phyloP scores from a whole-genome alignment of 2,888 invertebrate species.

The Alloplasta piceator region DNA sequence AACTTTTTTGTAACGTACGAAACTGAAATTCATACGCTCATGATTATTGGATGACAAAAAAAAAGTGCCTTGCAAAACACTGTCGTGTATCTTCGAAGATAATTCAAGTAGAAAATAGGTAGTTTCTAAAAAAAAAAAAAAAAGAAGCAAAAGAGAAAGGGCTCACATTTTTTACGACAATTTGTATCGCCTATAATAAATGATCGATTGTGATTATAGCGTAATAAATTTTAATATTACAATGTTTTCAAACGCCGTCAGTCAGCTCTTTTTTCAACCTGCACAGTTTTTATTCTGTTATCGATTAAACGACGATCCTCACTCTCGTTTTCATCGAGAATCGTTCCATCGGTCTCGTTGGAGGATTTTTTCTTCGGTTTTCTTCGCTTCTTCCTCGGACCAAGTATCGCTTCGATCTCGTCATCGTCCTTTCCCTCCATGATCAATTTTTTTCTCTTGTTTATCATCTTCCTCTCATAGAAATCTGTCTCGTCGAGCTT shows the following conservation, averaged over 20 bases:
- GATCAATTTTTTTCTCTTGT: conserved; percentile 94
- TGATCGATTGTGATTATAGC: conserved; percentile 46
- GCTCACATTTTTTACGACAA: conserved; percentile 39
- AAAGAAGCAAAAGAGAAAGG: not conserved
- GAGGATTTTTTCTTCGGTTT: conserved; percentile 67
- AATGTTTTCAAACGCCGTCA: conserved; percentile 1
- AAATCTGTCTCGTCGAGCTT: conserved; percentile 95
- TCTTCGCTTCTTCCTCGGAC: conserved; percentile 80
- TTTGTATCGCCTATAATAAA: conserved; percentile 32
- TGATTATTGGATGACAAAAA: not conserved
- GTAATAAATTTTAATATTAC: conserved; percentile 45
- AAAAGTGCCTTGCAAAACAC: conserved; percentile 18
- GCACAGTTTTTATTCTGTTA: conserved; percentile 13
- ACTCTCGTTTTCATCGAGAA: not conserved
- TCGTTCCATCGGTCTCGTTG: conserved; percentile 39
- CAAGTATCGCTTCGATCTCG: conserved; percentile 87
- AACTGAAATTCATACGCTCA: not conserved
- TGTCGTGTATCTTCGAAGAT: not conserved
- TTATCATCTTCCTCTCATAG: conserved; percentile 93
- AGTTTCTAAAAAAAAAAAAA: not conserved
- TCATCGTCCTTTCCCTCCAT: conserved; percentile 93
- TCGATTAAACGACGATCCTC: conserved; percentile 1
- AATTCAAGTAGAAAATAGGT: conserved; percentile 10
- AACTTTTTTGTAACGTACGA: not conserved
- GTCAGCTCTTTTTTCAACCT: conserved; percentile 39